These are phyloP conservation scores for Brachyistius frenatus DNA, from an alignment of 2,113 vertebrate genomes.

Conservation along the genomic window DNA sequence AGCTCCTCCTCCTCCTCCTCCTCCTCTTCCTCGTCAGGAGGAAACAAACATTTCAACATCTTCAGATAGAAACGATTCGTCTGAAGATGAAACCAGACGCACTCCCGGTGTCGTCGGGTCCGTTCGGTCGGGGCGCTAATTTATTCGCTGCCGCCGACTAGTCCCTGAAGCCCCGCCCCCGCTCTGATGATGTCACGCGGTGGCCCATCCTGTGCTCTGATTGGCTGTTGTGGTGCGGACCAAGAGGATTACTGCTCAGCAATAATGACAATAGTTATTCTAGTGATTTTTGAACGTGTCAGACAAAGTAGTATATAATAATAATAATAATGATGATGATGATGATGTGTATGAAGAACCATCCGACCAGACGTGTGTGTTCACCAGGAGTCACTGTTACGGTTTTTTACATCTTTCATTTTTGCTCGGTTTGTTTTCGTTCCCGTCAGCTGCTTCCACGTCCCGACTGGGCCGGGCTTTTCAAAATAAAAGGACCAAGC, in stretches of 20 bases:
- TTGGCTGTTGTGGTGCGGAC: conserved; percentile 65
- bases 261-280: conserved; percentile 74
- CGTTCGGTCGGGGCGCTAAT: conserved; percentile 67
- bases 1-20: too few relatives aligned
- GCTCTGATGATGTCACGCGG: conserved; percentile 52
- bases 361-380: conserved; percentile 50
- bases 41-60: too few relatives aligned
- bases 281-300: conserved; percentile 76
- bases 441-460: conserved; percentile 26
- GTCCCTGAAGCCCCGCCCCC: conserved; percentile 60
- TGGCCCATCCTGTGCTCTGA: too few relatives aligned
- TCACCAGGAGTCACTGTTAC: conserved; percentile 46
- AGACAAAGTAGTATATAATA: conserved; percentile 66
- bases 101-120: too few relatives aligned
- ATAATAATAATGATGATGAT: conserved; percentile 41
- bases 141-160: too few relatives aligned
- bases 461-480: conserved; percentile 35
- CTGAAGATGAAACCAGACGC: too few relatives aligned
- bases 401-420: too few relatives aligned
- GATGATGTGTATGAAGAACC: conserved; percentile 23
- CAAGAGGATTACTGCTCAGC: conserved; percentile 68
- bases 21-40: too few relatives aligned
- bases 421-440: too few relatives aligned
- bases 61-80: too few relatives aligned
- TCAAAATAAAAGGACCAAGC: conserved; percentile 73